phyloP scores from a whole-genome alignment of 2,797 vertebrate species.

The Channallabes apus region DNA sequence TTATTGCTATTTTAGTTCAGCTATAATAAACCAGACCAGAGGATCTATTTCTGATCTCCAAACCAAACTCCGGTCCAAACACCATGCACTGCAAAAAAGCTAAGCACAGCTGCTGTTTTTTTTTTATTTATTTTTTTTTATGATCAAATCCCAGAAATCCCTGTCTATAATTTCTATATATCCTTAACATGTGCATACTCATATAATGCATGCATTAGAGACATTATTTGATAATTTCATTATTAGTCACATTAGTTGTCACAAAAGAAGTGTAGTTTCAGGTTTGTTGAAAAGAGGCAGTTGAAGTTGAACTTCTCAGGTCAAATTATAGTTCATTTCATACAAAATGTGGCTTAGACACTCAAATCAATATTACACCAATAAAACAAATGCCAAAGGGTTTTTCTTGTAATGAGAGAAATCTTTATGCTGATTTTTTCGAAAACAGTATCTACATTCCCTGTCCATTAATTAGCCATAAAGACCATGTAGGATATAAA shows the following conservation, averaged over 20 bases:
- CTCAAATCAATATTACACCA: neutral
- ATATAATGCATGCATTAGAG: neutral
- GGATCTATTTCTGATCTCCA: slow-evolving; percentile 61
- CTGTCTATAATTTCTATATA: too few relatives aligned
- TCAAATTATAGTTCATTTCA: neutral
- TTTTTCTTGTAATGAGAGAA: neutral
- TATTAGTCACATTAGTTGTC: too few relatives aligned
- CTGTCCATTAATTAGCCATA: slow-evolving; percentile 13
- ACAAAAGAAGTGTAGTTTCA: neutral
- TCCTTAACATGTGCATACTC: slow-evolving; percentile 1
- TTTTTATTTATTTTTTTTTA: neutral
- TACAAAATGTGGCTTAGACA: neutral
- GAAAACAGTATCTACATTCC: neutral
- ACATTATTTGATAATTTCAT: too few relatives aligned
- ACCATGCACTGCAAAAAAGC: neutral
- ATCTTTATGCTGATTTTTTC: neutral
- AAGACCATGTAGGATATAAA: neutral
- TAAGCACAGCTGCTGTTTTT: neutral
- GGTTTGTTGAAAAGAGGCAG: neutral
- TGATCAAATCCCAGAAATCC: neutral
- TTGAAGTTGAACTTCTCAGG: neutral
- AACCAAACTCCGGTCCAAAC: neutral
- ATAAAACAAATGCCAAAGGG: neutral
- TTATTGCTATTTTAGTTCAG: slow-evolving; percentile 65
- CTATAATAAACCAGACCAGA: slow-evolving; percentile 57